Evolutionary conservation across 2,797 vertebrate species (phyloP).

Genomic region (Erpetoichthys calabaricus): DNA sequence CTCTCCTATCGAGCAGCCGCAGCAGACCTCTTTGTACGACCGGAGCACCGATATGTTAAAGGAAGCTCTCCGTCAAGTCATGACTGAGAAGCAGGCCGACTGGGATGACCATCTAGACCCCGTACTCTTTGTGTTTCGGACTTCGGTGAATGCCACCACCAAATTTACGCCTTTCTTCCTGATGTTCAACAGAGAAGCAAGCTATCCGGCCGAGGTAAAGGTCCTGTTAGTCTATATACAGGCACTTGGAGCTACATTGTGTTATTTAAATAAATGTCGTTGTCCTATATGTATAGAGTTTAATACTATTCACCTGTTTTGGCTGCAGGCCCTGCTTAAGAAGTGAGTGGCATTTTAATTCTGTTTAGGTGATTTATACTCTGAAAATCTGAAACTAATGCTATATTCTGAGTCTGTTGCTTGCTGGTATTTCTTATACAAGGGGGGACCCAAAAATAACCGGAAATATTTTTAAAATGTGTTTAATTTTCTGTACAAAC

Average conservation of each 20-base stretch:
- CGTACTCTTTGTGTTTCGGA: constrained; percentile 62
- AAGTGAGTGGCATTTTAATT: too few species aligned
- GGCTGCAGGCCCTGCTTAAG: neutral
- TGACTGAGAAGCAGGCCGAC: constrained; percentile 50
- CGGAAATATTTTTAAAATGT: too few species aligned
- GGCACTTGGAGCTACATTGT: neutral
- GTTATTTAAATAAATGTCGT: too few species aligned
- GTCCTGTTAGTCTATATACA: rapidly evolving
- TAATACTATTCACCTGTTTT: neutral
- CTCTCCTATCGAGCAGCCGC: constrained; percentile 41
- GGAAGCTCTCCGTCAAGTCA: constrained; percentile 55
- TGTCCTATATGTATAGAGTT: too few species aligned
- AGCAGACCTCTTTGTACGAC: constrained; percentile 45
- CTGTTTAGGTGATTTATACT: too few species aligned
- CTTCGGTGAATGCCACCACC: constrained; percentile 55
- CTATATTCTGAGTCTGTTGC: too few species aligned
- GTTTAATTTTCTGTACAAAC: too few species aligned
- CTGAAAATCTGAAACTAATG: too few species aligned
- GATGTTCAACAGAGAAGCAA: constrained; percentile 69
- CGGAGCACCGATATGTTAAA: constrained; percentile 40
- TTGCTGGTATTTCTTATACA: too few species aligned
- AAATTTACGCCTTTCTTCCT: constrained; percentile 71
- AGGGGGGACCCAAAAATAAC: too few species aligned
- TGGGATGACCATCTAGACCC: constrained; percentile 75
- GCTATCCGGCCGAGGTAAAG: constrained; percentile 43